A percentile compares a stretch with the other conserved stretches of the same genome.
Conservation (phyloP, 2,113 vertebrate genomes). For the Rhabdornis inornatus region DNA sequence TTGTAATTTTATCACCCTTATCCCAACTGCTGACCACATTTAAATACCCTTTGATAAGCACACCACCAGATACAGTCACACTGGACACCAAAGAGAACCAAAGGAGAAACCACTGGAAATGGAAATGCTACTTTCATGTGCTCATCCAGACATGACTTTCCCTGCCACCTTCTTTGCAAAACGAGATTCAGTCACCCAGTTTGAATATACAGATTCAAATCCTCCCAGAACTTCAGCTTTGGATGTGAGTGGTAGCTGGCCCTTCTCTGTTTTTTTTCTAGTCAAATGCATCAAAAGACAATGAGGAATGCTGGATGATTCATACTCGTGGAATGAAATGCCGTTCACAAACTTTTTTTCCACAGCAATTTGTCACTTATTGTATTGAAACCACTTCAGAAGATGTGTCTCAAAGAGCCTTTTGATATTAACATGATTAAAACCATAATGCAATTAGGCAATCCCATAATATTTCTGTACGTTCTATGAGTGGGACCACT, state of each 20-base stretch:
- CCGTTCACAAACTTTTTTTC: conserved; percentile 48
- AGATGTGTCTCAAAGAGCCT: conserved; percentile 8
- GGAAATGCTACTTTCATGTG: neutral
- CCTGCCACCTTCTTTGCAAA: neutral
- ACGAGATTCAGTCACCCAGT: neutral
- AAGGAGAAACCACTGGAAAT: neutral
- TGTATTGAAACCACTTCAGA: conserved; percentile 62
- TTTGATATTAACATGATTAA: conserved; percentile 53
- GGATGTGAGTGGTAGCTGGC: neutral
- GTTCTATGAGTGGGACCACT: neutral
- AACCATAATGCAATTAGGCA: conserved; percentile 37
- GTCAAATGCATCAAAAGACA: conserved; percentile 18
- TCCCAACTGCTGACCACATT: neutral
- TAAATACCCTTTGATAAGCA: neutral
- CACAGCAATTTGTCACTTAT: conserved; percentile 49
- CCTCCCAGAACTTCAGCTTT: neutral
- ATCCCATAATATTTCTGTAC: conserved; percentile 23
- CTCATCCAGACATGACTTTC: neutral
- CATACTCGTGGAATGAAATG: conserved; percentile 23
- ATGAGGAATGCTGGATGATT: conserved; percentile 33
- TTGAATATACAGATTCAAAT: neutral
- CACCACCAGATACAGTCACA: neutral
- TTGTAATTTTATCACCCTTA: neutral
- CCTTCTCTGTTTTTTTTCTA: neutral
- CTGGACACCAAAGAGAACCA: neutral